phyloP scores from a whole-genome alignment of 2,797 vertebrate genomes.

The Spinibarbus caldwelli region DNA sequence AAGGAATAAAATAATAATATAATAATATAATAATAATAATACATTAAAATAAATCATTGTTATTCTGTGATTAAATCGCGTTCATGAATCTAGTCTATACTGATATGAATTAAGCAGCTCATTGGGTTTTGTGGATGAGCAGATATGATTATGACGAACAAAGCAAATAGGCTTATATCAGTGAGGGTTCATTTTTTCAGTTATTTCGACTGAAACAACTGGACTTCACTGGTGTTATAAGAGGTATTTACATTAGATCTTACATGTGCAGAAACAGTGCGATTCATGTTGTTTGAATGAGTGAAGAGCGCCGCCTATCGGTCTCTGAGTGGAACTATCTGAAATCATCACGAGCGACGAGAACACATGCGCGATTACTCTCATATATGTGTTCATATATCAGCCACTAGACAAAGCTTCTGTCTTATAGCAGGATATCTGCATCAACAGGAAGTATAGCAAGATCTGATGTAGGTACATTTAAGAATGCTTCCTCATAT shows the following conservation, averaged over 20 bases:
- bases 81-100: neutral
- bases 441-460: neutral
- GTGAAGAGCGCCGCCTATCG: conserved; percentile 77
- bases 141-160: neutral
- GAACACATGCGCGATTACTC: neutral
- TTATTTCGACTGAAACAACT: neutral
- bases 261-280: neutral
- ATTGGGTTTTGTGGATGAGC: neutral
- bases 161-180: neutral
- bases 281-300: neutral
- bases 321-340: neutral
- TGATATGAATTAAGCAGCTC: neutral
- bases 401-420: neutral
- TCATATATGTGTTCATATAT: neutral
- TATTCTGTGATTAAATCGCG: neutral
- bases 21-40: neutral
- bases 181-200: neutral
- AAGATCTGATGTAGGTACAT: neutral
- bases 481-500: neutral
- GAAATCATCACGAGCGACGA: too few relatives aligned
- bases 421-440: neutral
- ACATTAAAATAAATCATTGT: neutral
- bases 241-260: neutral
- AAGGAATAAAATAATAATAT: neutral
- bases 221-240: neutral